phyloP scores from a whole-genome alignment of 2,113 vertebrate genomes.

The Malurus cyaneus region DNA sequence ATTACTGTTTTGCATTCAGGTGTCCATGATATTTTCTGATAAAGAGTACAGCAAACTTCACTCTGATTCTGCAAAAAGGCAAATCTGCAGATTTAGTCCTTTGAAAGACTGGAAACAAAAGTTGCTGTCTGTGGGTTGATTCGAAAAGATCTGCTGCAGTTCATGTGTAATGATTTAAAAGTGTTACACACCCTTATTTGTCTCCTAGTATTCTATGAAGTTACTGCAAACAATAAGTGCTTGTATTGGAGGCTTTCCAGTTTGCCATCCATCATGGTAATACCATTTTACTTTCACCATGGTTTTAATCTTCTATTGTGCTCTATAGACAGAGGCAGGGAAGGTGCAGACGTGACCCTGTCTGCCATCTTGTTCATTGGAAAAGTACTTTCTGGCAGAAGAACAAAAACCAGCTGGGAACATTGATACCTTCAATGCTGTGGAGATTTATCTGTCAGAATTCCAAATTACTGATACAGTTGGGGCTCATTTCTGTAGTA shows the following conservation, averaged over 20 bases:
- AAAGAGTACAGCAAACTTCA: not conserved
- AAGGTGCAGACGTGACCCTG: not conserved
- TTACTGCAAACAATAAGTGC: not conserved
- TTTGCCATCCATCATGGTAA: not conserved
- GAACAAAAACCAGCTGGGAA: not conserved
- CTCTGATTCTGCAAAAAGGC: not conserved
- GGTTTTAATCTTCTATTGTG: not conserved
- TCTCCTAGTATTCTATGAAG: not conserved
- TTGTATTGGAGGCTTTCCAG: not conserved
- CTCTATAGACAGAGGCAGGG: not conserved
- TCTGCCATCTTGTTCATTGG: not conserved
- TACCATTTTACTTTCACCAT: not conserved
- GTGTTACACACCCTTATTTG: not conserved
- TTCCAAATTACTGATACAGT: not conserved
- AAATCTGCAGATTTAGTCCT: not conserved
- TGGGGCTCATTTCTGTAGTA: not conserved
- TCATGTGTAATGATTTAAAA: not conserved
- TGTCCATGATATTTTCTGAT: not conserved
- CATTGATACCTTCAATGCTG: not conserved
- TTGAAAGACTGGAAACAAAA: not conserved
- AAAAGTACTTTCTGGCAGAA: not conserved
- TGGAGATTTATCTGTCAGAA: not conserved
- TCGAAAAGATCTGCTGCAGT: not conserved
- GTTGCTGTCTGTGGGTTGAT: not conserved
- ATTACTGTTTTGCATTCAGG: not conserved